phyloP scores from a whole-genome alignment of 2,113 vertebrate genomes.

The Holacanthus passer region DNA sequence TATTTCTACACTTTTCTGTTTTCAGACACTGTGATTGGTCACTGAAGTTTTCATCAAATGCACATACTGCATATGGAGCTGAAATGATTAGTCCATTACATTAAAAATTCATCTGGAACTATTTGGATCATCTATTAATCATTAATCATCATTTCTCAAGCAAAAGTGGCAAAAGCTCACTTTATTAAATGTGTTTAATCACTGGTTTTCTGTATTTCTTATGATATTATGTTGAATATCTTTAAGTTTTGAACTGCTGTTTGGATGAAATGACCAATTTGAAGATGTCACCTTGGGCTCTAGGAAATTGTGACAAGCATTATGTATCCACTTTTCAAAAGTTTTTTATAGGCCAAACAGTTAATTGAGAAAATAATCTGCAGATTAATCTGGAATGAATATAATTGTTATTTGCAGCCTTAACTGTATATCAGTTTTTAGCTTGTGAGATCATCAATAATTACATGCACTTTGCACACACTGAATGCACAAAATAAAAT shows the following conservation, averaged over 20 bases:
- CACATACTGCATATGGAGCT: constrained; percentile 10
- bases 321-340: not conserved
- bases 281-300: not conserved
- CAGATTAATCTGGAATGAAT: not conserved
- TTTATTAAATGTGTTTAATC: not conserved
- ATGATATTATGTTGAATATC: not conserved
- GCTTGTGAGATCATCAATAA: not conserved
- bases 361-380: not conserved
- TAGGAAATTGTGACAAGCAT: not conserved
- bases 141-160: not conserved
- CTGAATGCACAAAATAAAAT: not conserved
- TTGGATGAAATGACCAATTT: not conserved
- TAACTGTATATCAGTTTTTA: not conserved
- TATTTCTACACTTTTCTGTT: constrained; percentile 59
- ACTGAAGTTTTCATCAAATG: constrained; percentile 26
- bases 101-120: constrained; percentile 17
- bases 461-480: not conserved
- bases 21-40: constrained; percentile 36
- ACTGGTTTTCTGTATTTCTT: not conserved
- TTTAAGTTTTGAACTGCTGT: not conserved
- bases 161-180: not conserved
- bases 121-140: constrained; percentile 4
- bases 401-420: not conserved
- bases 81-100: constrained; percentile 2
- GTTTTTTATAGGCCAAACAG: not conserved